Conservation (phyloP, 2,797 vertebrate genomes). For the Labeo calbasu region DNA sequence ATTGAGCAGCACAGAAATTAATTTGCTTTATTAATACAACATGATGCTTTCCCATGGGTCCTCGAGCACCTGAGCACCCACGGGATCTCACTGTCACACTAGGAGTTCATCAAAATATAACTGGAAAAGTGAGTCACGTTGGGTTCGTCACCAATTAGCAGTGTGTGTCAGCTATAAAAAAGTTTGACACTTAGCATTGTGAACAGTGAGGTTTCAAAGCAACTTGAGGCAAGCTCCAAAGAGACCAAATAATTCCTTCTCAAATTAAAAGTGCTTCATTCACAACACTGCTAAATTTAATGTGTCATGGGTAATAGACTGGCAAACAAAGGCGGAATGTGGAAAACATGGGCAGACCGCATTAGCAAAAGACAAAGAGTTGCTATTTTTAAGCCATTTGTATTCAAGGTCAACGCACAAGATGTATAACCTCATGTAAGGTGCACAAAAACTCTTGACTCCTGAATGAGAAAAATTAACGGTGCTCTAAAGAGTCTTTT, state of each 20-base stretch:
- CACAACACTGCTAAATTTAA: constrained; percentile 29
- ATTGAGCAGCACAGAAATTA: neutral
- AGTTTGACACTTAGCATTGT: neutral
- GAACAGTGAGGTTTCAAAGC: constrained; percentile 19
- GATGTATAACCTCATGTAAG: neutral
- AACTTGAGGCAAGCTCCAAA: neutral
- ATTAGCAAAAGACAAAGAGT: constrained; percentile 10
- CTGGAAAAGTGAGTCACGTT: neutral
- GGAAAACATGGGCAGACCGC: neutral
- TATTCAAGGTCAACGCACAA: constrained; percentile 19
- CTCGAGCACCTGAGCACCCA: constrained; percentile 15
- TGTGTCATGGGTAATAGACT: neutral
- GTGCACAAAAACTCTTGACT: neutral
- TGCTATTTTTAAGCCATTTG: constrained; percentile 12
- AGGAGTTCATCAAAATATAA: constrained; percentile 14
- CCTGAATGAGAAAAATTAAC: neutral
- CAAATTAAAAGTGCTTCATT: constrained; percentile 26
- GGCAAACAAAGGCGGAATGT: constrained; percentile 1
- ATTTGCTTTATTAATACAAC: neutral
- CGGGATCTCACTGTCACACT: neutral
- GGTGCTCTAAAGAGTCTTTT: neutral
- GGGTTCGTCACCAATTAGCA: constrained; percentile 7
- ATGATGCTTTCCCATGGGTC: neutral
- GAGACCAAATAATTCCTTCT: constrained; percentile 9
- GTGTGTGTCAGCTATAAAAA: neutral